Base-by-base conservation (phyloP, 2,888 invertebrate species). In the Machimus atricapillus region DNA sequence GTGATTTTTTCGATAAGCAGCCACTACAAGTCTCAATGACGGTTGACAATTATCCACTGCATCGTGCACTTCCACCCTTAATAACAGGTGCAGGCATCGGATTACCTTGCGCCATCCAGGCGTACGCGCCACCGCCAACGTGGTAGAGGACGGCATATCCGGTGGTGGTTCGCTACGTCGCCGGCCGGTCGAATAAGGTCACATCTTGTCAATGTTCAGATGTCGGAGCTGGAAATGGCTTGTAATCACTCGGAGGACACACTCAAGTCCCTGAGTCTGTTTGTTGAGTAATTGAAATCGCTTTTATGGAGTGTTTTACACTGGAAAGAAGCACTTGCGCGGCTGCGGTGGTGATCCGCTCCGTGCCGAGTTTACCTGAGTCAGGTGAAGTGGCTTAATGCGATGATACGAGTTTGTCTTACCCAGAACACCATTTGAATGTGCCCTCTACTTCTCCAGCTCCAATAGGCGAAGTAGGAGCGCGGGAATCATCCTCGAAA, bases 281-380 rank as follows among this genome's bases (percentile, higher is more conserved):
- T 86, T 86, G 86, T 77, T 34, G 76, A 86, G 86, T 86, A 86
- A 86, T 86, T 86, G 86, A 86, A 86, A 86, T 77, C 56, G 77
- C 43, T 77, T 73, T 77, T 86, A 85, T 86, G 56, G 86, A 86
- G 86, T 86, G 77, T 77, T 77, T 77, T 86, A 76, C 86, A 77
- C 43, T 86, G 52, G 66, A 86, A 74, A 52, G 74, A 52, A 85
- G 74, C 74, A 40, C 73, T 74, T 74, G 73, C 74, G 40, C 58
- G 66, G 19, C 37, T 37, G 37, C 66, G n/a, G 16, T 31, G 82
- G 82, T 82, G 82, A 82, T 82, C 82, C 82, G 56, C 82, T 56
- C 82, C 52, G 82, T 5, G 19, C 66, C 37, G 37, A 14, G 82
- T 82, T 56, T 86, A 86, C 77, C 77, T 86, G 76, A 77, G 85